Percentiles rank a stretch among this genome's conserved stretches.
Evolutionary conservation across 2,797 vertebrate genomes (phyloP).

Genomic region (Vultur gryphus): DNA sequence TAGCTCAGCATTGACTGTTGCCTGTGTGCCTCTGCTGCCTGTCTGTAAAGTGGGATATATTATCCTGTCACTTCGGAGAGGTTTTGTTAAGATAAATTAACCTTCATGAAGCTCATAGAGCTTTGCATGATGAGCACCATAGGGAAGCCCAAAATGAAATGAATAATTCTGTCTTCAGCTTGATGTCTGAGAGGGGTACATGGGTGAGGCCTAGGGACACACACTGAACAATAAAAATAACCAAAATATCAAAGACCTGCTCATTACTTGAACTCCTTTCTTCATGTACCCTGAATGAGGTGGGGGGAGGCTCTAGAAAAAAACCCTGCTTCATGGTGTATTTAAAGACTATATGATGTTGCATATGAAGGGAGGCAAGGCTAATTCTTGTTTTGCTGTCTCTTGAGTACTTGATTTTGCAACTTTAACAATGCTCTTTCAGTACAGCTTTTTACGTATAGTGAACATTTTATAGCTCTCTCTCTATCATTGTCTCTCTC

Average conservation of each 20-base stretch:
- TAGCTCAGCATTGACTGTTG: not conserved
- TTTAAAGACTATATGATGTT: not conserved
- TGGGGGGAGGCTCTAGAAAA: not conserved
- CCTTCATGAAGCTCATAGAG: not conserved
- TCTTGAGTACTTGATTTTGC: not conserved
- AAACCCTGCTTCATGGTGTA: not conserved
- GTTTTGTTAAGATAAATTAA: slow-evolving; percentile 19
- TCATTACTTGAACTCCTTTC: not conserved
- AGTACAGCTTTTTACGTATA: not conserved
- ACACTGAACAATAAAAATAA: not conserved
- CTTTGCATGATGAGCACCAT: not conserved
- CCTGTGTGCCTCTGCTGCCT: not conserved
- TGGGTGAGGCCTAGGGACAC: not conserved
- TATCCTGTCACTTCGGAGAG: not conserved
- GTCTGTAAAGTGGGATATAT: not conserved
- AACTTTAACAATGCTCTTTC: not conserved
- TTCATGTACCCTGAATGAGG: not conserved
- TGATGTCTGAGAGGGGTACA: not conserved
- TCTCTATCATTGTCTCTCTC: not conserved
- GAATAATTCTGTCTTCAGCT: slow-evolving; percentile 2
- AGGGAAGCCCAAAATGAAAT: not conserved
- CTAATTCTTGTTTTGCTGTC: not conserved
- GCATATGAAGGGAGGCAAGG: not conserved
- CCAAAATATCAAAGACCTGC: not conserved
- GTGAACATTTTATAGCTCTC: not conserved